These are phyloP conservation scores for Apteryx owenii DNA, from an alignment of 2,113 vertebrate species.

Conservation along the genomic window DNA sequence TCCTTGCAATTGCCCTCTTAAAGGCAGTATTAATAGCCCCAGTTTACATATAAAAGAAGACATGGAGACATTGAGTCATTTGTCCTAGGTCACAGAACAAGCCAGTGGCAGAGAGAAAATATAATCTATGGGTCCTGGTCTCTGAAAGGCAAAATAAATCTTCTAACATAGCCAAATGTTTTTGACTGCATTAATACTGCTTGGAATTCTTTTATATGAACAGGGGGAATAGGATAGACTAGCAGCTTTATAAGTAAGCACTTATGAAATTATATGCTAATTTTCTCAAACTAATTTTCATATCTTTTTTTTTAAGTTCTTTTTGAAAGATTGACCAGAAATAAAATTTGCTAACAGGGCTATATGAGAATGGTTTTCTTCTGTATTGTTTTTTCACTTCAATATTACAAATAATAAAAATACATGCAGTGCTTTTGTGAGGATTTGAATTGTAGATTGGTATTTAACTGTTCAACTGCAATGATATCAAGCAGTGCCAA, in stretches of 20 bases:
- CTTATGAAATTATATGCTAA: not conserved
- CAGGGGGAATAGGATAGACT: not conserved
- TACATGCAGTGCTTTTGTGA: not conserved
- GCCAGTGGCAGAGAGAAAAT: not conserved
- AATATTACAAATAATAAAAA: not conserved
- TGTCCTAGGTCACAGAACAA: not conserved
- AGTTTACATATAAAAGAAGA: not conserved
- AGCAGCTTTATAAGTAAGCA: not conserved
- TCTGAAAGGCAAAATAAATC: not conserved
- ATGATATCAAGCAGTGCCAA: not conserved
- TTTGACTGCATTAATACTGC: not conserved
- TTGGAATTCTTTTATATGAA: not conserved
- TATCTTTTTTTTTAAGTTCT: not conserved
- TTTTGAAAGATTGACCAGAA: not conserved
- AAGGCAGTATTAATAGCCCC: not conserved
- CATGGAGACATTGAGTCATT: not conserved
- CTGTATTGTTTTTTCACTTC: not conserved
- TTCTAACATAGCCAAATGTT: not conserved
- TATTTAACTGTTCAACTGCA: slow-evolving; percentile 19
- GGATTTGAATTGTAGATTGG: slow-evolving; percentile 29
- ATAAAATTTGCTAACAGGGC: not conserved
- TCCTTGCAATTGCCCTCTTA: not conserved
- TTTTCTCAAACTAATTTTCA: not conserved
- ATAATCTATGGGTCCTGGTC: not conserved
- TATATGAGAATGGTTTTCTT: not conserved